Conservation (phyloP, 2,888 invertebrate genomes). For the Bedellia somnulentella region DNA sequence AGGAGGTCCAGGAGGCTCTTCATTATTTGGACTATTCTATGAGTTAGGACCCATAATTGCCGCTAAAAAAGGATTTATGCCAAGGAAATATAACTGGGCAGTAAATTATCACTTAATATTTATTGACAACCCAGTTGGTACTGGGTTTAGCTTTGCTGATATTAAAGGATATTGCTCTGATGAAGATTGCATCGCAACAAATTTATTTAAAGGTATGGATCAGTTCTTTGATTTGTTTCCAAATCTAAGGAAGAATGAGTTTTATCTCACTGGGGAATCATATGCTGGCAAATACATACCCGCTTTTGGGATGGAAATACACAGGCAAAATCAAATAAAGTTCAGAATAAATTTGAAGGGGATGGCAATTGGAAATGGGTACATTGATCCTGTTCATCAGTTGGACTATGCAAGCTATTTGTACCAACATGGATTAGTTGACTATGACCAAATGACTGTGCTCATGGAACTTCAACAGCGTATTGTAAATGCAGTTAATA, state of each 20-base stretch:
- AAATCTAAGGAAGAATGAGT: slow-evolving; percentile 58
- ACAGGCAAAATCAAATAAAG: slow-evolving; percentile 32
- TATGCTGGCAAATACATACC: slow-evolving; percentile 68
- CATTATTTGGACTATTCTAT: slow-evolving; percentile 68
- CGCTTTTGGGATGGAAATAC: slow-evolving; percentile 65
- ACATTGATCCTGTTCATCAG: slow-evolving; percentile 69
- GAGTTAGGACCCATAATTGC: slow-evolving; percentile 66
- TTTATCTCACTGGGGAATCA: too few species aligned
- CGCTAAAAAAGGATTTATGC: slow-evolving; percentile 16
- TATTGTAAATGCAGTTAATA: slow-evolving; percentile 35
- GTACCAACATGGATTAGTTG: slow-evolving; percentile 66
- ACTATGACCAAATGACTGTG: slow-evolving; percentile 39
- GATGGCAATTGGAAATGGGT: slow-evolving; percentile 68
- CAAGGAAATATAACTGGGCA: slow-evolving; percentile 70
- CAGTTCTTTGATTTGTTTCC: slow-evolving; percentile 78
- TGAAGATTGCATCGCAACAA: slow-evolving; percentile 69
- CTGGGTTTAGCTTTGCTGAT: slow-evolving; percentile 79
- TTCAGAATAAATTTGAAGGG: slow-evolving; percentile 61
- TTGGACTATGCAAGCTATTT: slow-evolving; percentile 67
- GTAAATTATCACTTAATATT: slow-evolving; percentile 69
- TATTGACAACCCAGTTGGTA: too few species aligned
- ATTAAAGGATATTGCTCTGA: slow-evolving; percentile 69
- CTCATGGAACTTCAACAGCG: slow-evolving; percentile 53
- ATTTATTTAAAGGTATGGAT: slow-evolving; percentile 66
- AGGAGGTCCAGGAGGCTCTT: slow-evolving; percentile 74